Evolutionary conservation across 2,113 vertebrate genomes (phyloP).

Genomic region (Anser cygnoides): DNA sequence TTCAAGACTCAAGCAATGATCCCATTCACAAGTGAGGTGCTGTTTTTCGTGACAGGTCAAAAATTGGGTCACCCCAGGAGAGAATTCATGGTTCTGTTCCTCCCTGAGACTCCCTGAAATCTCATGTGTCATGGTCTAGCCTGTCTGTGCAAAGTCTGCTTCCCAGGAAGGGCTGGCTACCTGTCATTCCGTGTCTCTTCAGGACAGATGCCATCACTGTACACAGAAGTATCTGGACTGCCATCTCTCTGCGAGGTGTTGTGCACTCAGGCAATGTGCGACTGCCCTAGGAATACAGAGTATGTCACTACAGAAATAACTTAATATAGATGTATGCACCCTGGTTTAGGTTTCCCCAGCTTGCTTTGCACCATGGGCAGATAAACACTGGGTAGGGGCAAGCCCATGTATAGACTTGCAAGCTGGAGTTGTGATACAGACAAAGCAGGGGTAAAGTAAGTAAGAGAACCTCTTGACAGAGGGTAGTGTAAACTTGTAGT

Average conservation of each 20-base stretch:
- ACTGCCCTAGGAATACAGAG: background rate
- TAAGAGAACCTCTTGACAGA: background rate
- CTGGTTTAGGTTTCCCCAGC: background rate
- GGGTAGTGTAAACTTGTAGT: background rate
- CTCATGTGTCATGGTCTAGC: fast-evolving
- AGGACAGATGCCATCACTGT: background rate
- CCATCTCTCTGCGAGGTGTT: background rate
- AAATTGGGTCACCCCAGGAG: background rate
- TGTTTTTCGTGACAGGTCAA: background rate
- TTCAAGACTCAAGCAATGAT: background rate
- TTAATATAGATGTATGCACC: background rate
- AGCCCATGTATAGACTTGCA: background rate
- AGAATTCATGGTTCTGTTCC: background rate
- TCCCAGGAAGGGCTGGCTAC: background rate
- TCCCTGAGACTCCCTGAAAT: background rate
- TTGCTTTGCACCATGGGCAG: background rate
- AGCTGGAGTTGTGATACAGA: background rate
- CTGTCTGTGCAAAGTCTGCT: background rate
- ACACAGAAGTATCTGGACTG: background rate
- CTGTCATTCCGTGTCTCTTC: background rate
- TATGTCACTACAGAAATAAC: background rate
- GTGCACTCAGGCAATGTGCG: background rate
- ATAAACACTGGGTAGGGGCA: background rate
- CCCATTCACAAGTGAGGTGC: background rate
- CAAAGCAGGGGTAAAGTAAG: background rate